Evolutionary conservation across 1,140 invertebrate species (phyloP).

Genomic region (Meloidogyne hapla): DNA sequence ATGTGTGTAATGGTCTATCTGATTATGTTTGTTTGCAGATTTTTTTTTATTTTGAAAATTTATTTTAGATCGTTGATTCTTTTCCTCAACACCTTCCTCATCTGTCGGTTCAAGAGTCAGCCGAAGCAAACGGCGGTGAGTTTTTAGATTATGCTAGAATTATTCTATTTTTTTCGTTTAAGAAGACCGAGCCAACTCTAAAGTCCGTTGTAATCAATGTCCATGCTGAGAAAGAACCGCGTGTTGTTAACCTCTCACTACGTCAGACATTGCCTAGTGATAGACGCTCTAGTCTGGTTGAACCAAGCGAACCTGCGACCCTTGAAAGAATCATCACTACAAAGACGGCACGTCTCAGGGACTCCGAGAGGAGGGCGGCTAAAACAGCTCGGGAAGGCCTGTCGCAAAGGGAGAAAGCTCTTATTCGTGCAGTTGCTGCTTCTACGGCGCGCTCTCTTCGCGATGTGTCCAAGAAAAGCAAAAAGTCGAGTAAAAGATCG

Average conservation of each 20-base stretch:
- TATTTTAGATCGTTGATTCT: background rate
- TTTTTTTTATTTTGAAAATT: background rate
- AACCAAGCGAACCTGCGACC: background rate
- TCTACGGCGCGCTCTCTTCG: background rate
- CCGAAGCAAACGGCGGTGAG: background rate
- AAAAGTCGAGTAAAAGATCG: background rate
- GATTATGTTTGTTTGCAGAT: background rate
- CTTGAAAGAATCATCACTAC: background rate
- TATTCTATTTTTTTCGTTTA: background rate
- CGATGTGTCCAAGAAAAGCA: background rate
- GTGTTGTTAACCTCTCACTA: constrained; percentile 1
- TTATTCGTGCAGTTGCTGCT: background rate
- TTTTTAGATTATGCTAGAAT: too few species aligned
- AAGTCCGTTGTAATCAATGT: background rate
- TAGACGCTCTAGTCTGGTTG: background rate
- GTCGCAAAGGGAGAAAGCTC: background rate
- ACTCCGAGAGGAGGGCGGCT: background rate
- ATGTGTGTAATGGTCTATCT: background rate
- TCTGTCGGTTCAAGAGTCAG: background rate
- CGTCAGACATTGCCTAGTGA: background rate
- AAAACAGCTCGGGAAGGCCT: background rate
- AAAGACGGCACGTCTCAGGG: background rate
- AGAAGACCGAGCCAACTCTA: background rate
- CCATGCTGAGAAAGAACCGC: background rate
- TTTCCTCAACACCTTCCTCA: background rate